Conservation (phyloP, 2,888 invertebrate species). For the Campopleginae sp. region DNA sequence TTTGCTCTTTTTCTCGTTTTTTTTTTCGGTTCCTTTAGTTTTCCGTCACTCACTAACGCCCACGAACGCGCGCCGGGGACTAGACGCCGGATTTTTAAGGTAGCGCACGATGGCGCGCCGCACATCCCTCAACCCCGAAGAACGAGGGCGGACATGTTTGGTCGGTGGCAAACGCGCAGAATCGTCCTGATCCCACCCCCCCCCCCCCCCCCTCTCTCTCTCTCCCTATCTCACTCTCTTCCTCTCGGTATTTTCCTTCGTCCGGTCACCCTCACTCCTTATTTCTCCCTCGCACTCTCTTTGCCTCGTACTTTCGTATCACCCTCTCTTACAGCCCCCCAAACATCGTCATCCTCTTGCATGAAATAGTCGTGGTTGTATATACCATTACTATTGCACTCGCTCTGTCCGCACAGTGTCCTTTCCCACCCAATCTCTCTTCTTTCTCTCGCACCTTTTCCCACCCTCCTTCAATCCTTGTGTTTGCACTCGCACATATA, state of each 20-base stretch:
- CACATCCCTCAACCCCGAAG: conserved; percentile 70
- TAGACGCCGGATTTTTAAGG: conserved; percentile 67
- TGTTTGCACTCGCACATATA: conserved; percentile 36
- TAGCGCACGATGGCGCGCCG: conserved; percentile 70
- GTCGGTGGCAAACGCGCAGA: conserved; percentile 73
- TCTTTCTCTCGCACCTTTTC: conserved; percentile 28
- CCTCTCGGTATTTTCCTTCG: conserved; percentile 23
- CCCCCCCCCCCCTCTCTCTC: conserved; percentile 20
- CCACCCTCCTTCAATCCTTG: conserved; percentile 10
- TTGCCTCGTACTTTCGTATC: conserved; percentile 17
- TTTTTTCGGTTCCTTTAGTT: conserved; percentile 46
- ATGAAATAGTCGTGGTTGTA: conserved; percentile 14
- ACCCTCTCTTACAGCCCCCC: conserved; percentile 36
- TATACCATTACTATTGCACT: conserved; percentile 15
- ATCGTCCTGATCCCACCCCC: conserved; percentile 52
- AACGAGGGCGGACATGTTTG: conserved; percentile 79
- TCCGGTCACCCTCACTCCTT: conserved; percentile 37
- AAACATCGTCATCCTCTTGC: conserved; percentile 30
- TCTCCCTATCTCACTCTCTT: conserved; percentile 43
- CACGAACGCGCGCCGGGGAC: conserved; percentile 69
- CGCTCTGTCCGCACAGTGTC: conserved; percentile 5
- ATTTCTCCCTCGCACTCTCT: conserved; percentile 26
- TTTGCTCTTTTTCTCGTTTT: conserved; percentile 17
- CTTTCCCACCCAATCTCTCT: conserved; percentile 33
- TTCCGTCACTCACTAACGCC: conserved; percentile 67